These are phyloP conservation scores for Gavia stellata DNA, from an alignment of 2,113 vertebrate genomes.

Conservation along the genomic window DNA sequence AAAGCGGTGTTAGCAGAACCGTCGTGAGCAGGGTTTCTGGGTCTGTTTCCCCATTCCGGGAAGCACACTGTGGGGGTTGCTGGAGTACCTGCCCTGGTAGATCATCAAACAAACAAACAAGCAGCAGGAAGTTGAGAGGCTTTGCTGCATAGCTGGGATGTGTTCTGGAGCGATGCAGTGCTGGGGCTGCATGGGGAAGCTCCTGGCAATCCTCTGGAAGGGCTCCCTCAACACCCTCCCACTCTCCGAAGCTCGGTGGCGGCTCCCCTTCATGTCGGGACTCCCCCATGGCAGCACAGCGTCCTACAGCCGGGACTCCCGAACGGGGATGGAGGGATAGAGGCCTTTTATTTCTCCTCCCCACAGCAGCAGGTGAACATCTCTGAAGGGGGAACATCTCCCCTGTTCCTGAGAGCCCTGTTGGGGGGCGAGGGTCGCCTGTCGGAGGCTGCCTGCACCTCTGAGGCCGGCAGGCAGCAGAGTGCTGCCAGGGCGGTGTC, in stretches of 20 bases:
- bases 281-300: background rate
- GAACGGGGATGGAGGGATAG: background rate
- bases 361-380: background rate
- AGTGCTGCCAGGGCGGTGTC: background rate
- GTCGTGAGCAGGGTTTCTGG: background rate
- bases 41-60: background rate
- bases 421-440: background rate
- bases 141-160: background rate
- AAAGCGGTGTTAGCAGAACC: background rate
- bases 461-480: background rate
- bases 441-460: background rate
- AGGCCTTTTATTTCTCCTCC: background rate
- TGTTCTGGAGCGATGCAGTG: background rate
- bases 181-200: background rate
- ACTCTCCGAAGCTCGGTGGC: background rate
- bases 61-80: background rate
- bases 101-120: background rate
- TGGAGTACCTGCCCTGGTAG: background rate
- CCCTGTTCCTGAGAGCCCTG: accelerated
- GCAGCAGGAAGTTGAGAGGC: background rate
- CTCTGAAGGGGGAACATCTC: background rate
- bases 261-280: accelerated
- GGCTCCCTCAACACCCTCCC: background rate
- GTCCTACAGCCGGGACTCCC: accelerated
- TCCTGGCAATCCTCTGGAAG: background rate